A percentile compares a stretch with the other conserved stretches of the same genome.
phyloP scores from a whole-genome alignment of 2,797 vertebrate species.

The Borostomias antarcticus region DNA sequence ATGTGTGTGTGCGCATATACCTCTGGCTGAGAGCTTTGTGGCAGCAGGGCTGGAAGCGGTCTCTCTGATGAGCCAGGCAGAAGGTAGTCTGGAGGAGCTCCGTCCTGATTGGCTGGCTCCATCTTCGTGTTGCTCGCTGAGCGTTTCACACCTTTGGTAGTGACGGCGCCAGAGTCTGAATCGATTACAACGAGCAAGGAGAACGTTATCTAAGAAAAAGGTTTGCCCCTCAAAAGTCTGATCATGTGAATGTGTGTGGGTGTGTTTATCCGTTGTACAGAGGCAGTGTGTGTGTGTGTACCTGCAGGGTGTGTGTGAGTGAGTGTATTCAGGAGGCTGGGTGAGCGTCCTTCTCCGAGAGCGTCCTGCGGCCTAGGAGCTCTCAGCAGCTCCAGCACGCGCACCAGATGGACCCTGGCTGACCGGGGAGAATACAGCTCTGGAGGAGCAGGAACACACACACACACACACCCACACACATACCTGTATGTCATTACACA shows the following conservation, averaged over 20 bases:
- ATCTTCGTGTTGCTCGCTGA: conserved; percentile 72
- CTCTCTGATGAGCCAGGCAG: conserved; percentile 79
- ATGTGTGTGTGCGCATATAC: conserved; percentile 47
- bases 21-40: conserved; percentile 73
- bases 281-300: conserved; percentile 35
- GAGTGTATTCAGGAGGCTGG: conserved; percentile 74
- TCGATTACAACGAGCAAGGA: conserved; percentile 28
- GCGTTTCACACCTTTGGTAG: conserved; percentile 74
- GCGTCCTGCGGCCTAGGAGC: conserved; percentile 74
- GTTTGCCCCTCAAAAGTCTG: neutral
- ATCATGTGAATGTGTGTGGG: neutral
- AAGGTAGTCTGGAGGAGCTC: conserved; percentile 78
- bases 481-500: neutral
- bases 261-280: conserved; percentile 2
- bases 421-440: conserved; percentile 78
- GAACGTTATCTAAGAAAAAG: neutral
- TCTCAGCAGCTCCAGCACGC: conserved; percentile 78
- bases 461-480: neutral
- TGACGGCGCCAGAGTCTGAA: conserved; percentile 41
- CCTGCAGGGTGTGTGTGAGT: conserved; percentile 66
- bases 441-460: conserved; percentile 38
- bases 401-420: conserved; percentile 75
- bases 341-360: conserved; percentile 78
- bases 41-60: conserved; percentile 78
- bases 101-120: conserved; percentile 68